Percentiles rank a stretch among this genome's conserved stretches.
Conservation (phyloP, 2,113 vertebrate species). For the Panthera uncia region DNA sequence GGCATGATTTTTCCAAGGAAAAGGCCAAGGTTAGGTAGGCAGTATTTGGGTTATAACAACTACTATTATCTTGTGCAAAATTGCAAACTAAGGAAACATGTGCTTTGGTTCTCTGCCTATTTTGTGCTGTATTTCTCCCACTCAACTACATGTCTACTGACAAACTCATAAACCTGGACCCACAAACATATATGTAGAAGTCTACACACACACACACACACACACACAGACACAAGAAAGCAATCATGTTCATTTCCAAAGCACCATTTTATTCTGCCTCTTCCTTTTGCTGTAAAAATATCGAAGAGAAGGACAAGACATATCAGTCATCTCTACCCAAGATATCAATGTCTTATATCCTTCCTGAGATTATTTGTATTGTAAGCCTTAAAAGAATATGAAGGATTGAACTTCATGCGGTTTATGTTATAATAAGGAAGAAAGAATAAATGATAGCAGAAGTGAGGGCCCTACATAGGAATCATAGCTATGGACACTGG, state of each 20-base stretch:
- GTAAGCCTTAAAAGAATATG: not conserved
- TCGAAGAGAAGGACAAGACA: not conserved
- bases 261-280: not conserved
- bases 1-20: constrained; percentile 39
- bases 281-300: not conserved
- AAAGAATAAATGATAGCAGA: not conserved
- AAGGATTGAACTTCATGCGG: not conserved
- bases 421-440: not conserved
- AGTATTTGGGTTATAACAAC: constrained; percentile 27
- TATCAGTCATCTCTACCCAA: not conserved
- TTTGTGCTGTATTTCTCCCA: not conserved
- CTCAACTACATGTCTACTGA: not conserved
- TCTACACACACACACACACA: not conserved
- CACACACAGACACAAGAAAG: not conserved
- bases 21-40: constrained; percentile 33
- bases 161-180: not conserved
- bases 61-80: not conserved
- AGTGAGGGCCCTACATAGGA: not conserved
- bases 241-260: not conserved
- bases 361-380: not conserved
- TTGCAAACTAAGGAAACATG: not conserved
- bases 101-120: not conserved
- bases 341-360: not conserved
- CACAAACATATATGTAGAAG: not conserved
- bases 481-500: not conserved